Conservation (phyloP, 92 coral and sea anemone genomes). For the Galaxea fascicularis region DNA sequence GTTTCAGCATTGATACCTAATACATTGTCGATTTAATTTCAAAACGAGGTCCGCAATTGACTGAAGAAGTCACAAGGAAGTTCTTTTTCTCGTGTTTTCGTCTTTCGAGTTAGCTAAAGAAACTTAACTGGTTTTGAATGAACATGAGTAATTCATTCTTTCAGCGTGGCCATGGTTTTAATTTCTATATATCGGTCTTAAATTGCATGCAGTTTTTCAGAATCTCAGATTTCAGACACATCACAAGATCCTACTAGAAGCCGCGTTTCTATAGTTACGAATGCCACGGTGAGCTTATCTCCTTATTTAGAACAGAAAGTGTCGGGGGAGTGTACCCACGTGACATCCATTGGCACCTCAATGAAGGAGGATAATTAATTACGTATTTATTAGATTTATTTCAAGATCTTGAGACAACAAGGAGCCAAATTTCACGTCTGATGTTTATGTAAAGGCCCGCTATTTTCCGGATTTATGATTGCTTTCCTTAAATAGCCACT, state of each 20-base stretch:
- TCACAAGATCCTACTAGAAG: background rate
- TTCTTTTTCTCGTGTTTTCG: background rate
- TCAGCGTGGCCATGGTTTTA: too few relatives aligned
- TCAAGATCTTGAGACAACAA: constrained; percentile 40
- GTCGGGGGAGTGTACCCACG: background rate
- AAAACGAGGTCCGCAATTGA: too few relatives aligned
- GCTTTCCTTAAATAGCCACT: background rate
- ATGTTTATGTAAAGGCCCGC: background rate
- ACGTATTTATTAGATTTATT: constrained; percentile 44
- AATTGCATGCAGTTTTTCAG: too few relatives aligned
- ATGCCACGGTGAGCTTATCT: background rate
- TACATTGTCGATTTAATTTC: too few relatives aligned
- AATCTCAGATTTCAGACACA: background rate
- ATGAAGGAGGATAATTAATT: constrained; percentile 38
- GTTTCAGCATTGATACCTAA: too few relatives aligned
- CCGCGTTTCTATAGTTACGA: constrained; percentile 7
- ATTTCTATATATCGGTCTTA: too few relatives aligned
- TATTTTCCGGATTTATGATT: background rate
- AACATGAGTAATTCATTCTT: too few relatives aligned
- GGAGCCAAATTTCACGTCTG: constrained; percentile 38
- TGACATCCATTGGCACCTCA: constrained; percentile 35
- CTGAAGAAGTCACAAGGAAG: background rate
- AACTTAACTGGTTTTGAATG: too few relatives aligned
- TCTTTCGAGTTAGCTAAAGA: background rate
- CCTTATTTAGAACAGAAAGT: constrained; percentile 16